Percentiles rank a stretch among this genome's conserved stretches.
Evolutionary conservation across 2,113 vertebrate species (phyloP).

Genomic region (Psittacula cyanocephala): DNA sequence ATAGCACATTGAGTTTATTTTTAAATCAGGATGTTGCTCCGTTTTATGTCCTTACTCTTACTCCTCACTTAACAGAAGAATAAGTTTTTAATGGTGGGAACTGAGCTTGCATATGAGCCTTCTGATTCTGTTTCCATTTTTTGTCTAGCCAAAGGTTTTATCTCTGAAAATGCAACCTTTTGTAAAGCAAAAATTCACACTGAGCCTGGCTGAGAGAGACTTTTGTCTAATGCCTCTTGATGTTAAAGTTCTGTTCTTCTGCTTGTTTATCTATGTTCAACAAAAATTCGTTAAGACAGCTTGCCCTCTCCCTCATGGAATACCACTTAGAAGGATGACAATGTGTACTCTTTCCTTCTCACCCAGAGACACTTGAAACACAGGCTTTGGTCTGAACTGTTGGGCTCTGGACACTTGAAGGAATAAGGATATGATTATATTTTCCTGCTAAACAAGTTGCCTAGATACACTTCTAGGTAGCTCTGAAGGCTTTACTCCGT

Average conservation of each 20-base stretch:
- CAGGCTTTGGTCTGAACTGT: background rate
- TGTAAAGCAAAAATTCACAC: background rate
- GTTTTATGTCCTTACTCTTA: background rate
- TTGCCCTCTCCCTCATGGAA: background rate
- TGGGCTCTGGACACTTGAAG: background rate
- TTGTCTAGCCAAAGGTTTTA: background rate
- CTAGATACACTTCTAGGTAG: background rate
- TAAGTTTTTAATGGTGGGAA: background rate
- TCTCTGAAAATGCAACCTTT: background rate
- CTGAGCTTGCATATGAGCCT: background rate
- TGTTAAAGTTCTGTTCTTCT: background rate
- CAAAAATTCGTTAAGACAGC: background rate
- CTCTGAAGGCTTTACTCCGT: background rate
- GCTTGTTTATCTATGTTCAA: background rate
- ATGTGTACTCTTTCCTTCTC: accelerated
- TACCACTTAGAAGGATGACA: background rate
- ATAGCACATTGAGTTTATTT: background rate
- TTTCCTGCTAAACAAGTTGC: background rate
- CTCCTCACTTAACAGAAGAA: background rate
- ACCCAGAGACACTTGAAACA: background rate
- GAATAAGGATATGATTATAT: background rate
- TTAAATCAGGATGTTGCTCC: background rate
- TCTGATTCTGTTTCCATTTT: background rate
- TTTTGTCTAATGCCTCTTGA: background rate
- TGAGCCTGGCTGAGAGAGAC: background rate